Base-by-base conservation (phyloP, 2,113 vertebrate species). In the Myrmecobius fasciatus region DNA sequence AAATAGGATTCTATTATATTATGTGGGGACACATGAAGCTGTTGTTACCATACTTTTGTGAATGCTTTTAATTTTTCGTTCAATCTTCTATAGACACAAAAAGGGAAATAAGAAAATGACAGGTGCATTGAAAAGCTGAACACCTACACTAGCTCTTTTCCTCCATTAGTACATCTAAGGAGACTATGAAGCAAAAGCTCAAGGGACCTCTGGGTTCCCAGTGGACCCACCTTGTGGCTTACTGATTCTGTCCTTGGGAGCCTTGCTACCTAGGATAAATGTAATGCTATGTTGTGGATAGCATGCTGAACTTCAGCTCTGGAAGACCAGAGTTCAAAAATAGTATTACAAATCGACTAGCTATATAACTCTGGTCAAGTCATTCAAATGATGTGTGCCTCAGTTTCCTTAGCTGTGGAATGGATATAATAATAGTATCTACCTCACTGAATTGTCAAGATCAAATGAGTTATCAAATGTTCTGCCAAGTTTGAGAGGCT, bases 41-140 rank as follows among this genome's bases (percentile, higher is more conserved):
- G 26, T n/a, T 94, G 6, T 53, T 93, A 91, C 10, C 53, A 91
- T 93, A 96, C 67, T 91, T 7, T 47, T 96, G 95, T 94, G 60
- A 91, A 92, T 75, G 36, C 56, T 94, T 94, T 92, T 54, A 75
- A 75, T 75, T 75, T 75, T 75, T 75, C 67, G 43, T 75, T 43
- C 36, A 75, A 22, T 75, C n/a, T 75, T 75, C 67, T 75, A 43
- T 14, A 96, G 91, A 92, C 22, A 89, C 51, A 43, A 56, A 95
- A 96, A 96, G 46, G 91, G 92, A 92, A 95, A 92, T 91, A 60
- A 52, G 47, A 96, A 94, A 93, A 89, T 96, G 75, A 93, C 25
- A 91, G 11, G 2, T 91, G 0, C 88, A 43, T 36, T 92, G n/a
- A 91, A 54, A 90, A 94, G 36, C 8, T 53, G 31, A 92, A 9